Evolutionary conservation across 2,113 vertebrate genomes (phyloP).

Genomic region (Bagarius yarrelli): DNA sequence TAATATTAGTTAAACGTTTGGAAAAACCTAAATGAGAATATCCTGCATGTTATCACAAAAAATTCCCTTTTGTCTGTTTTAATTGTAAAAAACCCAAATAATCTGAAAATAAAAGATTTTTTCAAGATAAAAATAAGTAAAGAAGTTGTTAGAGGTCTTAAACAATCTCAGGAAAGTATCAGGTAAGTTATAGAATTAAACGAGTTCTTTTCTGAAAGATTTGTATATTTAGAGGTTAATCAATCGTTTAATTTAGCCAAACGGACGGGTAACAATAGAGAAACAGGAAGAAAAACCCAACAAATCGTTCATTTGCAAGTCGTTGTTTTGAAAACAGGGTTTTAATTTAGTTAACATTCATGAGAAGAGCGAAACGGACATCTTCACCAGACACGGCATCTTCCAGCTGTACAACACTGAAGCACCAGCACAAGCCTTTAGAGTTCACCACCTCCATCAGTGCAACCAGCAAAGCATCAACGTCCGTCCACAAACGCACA

Average conservation of each 20-base stretch:
- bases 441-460: not conserved
- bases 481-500: constrained; percentile 1
- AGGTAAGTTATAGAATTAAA: too few species aligned
- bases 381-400: constrained; percentile 57
- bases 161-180: too few species aligned
- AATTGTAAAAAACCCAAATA: too few species aligned
- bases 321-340: constrained; percentile 61
- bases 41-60: too few species aligned
- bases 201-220: too few species aligned
- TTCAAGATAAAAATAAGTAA: too few species aligned
- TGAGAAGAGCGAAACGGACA: constrained; percentile 72
- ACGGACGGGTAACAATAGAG: not conserved
- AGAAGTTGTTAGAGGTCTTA: too few species aligned
- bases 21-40: too few species aligned
- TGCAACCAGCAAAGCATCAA: not conserved
- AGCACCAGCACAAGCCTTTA: constrained; percentile 42
- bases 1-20: too few species aligned
- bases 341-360: constrained; percentile 78
- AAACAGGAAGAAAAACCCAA: not conserved
- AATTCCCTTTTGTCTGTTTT: too few species aligned
- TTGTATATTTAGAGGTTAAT: too few species aligned
- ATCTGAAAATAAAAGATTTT: too few species aligned
- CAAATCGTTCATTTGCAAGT: constrained; percentile 17
- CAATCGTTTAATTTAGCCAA: not conserved
- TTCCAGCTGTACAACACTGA: constrained; percentile 53